A percentile compares a stretch with the other conserved stretches of the same genome.
phyloP scores from a whole-genome alignment of 2,797 vertebrate genomes.

The Arctocebus calabarensis region DNA sequence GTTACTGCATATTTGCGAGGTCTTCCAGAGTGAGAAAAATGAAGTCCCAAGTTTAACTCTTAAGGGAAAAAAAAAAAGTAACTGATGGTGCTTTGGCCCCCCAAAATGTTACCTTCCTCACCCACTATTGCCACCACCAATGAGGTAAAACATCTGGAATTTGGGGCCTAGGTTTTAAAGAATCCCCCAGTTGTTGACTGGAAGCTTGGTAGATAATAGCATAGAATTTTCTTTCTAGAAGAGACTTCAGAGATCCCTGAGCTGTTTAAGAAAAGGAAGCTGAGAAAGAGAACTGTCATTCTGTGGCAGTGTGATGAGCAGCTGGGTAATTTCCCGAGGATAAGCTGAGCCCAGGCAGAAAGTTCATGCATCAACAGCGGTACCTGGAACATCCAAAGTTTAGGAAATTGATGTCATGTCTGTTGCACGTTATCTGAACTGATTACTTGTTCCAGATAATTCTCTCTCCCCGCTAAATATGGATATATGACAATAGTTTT shows the following conservation, averaged over 20 bases:
- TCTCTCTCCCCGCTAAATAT: neutral
- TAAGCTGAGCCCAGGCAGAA: conserved; percentile 19
- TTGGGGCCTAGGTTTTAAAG: conserved; percentile 6
- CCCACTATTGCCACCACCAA: neutral
- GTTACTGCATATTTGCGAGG: neutral
- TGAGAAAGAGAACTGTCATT: conserved; percentile 63
- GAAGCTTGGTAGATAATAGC: conserved; percentile 44
- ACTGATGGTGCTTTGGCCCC: neutral
- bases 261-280: conserved; percentile 51
- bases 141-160: neutral
- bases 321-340: conserved; percentile 61
- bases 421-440: conserved; percentile 47
- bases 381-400: conserved; percentile 39
- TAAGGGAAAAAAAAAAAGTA: neutral
- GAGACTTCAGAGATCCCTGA: neutral
- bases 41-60: neutral
- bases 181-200: neutral
- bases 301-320: conserved; percentile 57
- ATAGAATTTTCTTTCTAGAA: conserved; percentile 65
- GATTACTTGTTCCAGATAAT: conserved; percentile 55
- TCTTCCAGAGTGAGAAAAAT: neutral
- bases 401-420: neutral
- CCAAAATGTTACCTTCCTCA: neutral
- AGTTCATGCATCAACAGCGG: neutral
- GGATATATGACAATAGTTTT: neutral